Percentiles rank a stretch among this genome's conserved stretches.
These are phyloP conservation scores for Gasteruption jaculator DNA, from an alignment of 2,888 invertebrate genomes.

Conservation along the genomic window DNA sequence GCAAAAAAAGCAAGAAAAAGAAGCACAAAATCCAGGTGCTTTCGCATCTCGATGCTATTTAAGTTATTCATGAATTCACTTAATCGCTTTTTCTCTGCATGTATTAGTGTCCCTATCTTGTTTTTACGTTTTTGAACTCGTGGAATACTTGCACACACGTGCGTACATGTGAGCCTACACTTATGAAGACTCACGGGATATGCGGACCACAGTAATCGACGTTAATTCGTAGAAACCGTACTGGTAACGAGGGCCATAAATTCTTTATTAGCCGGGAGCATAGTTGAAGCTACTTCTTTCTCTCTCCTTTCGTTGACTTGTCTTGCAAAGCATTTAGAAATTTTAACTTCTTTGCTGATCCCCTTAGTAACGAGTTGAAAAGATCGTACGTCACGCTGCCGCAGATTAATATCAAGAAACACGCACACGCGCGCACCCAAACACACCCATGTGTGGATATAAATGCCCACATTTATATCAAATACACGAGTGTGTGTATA, in stretches of 20 bases:
- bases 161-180: too few species aligned
- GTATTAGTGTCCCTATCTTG: conserved; percentile 29
- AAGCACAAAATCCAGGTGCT: conserved; percentile 1
- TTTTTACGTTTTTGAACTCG: conserved; percentile 35
- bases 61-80: conserved; percentile 52
- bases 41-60: conserved; percentile 24
- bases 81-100: conserved; percentile 47
- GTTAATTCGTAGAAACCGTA: conserved; percentile 50
- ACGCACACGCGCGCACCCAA: too few species aligned
- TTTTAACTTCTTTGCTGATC: conserved; percentile 5
- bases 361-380: conserved; percentile 23
- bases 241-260: conserved; percentile 49
- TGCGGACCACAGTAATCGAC: conserved; percentile 42
- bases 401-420: conserved; percentile 25
- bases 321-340: too few species aligned
- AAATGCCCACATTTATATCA: too few species aligned
- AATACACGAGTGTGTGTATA: too few species aligned
- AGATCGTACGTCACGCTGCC: conserved; percentile 24
- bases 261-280: conserved; percentile 45
- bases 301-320: conserved; percentile 5
- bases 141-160: too few species aligned
- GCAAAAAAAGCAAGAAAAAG: conserved; percentile 5
- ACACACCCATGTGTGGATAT: too few species aligned
- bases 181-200: too few species aligned
- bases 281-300: conserved; percentile 22